Conservation (phyloP, 2,113 vertebrate species). For the Cyprinus carpio region DNA sequence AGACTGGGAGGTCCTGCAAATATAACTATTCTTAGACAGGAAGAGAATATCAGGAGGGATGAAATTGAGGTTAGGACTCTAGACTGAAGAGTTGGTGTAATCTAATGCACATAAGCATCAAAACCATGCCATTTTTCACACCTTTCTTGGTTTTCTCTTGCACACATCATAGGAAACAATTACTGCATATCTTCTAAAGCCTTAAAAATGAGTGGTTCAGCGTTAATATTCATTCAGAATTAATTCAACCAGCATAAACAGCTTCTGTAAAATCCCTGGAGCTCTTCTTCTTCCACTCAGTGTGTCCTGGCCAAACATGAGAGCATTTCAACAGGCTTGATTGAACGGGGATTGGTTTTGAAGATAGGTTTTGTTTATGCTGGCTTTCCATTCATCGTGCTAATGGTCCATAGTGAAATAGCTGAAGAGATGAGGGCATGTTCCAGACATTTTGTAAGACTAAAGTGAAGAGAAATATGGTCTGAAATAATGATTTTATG, state of each 20-base stretch:
- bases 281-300: conserved; percentile 3
- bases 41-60: conserved; percentile 7
- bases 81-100: background rate
- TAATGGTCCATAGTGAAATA: conserved; percentile 25
- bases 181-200: background rate
- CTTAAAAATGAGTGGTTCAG: background rate
- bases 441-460: conserved; percentile 26
- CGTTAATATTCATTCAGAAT: conserved; percentile 6
- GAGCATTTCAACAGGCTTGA: conserved; percentile 14
- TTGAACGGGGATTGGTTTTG: conserved; percentile 12
- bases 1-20: conserved; percentile 37
- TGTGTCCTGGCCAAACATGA: conserved; percentile 1
- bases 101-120: too few species aligned
- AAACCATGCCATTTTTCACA: background rate
- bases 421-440: background rate
- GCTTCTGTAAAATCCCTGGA: background rate
- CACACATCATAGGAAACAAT: background rate
- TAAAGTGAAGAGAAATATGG: conserved; percentile 25
- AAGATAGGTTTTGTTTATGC: conserved; percentile 31
- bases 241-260: background rate
- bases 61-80: background rate
- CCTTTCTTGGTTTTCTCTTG: background rate
- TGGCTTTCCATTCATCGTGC: conserved; percentile 23
- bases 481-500: conserved; percentile 29
- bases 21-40: background rate